These are phyloP conservation scores for Malaclemys terrapin DNA, from an alignment of 2,113 vertebrate genomes.

Conservation along the genomic window DNA sequence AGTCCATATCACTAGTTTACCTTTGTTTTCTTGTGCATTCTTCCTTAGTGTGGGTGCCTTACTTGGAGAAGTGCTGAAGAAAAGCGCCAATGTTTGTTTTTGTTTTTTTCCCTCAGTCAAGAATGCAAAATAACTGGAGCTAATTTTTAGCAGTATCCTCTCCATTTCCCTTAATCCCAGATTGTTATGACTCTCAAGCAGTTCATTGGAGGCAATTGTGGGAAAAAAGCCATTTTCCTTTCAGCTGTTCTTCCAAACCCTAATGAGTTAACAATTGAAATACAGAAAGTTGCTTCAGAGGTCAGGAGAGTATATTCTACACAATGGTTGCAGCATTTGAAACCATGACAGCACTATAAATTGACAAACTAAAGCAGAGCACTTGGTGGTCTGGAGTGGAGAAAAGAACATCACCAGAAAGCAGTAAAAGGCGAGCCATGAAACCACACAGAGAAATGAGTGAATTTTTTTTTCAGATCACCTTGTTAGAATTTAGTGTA, in stretches of 20 bases:
- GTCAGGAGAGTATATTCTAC: conserved; percentile 82
- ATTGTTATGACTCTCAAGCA: conserved; percentile 49
- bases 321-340: conserved; percentile 89
- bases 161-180: conserved; percentile 64
- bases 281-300: conserved; percentile 83
- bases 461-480: conserved; percentile 75
- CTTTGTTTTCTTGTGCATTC: not conserved
- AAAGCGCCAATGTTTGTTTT: not conserved
- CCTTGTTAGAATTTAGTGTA: conserved; percentile 79
- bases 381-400: conserved; percentile 78
- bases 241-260: conserved; percentile 78
- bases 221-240: conserved; percentile 83
- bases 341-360: conserved; percentile 93
- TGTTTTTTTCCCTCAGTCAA: conserved; percentile 35
- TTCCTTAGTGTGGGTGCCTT: not conserved
- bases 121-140: conserved; percentile 28
- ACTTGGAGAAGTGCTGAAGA: not conserved
- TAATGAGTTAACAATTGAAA: conserved; percentile 90
- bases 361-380: conserved; percentile 83
- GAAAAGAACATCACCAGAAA: conserved; percentile 74
- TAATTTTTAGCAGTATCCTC: conserved; percentile 56
- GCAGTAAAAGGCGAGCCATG: conserved; percentile 74
- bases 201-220: conserved; percentile 82
- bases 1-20: not conserved
- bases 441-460: conserved; percentile 77